Conservation (phyloP, 2,797 vertebrate genomes). For the Mallotus villosus region DNA sequence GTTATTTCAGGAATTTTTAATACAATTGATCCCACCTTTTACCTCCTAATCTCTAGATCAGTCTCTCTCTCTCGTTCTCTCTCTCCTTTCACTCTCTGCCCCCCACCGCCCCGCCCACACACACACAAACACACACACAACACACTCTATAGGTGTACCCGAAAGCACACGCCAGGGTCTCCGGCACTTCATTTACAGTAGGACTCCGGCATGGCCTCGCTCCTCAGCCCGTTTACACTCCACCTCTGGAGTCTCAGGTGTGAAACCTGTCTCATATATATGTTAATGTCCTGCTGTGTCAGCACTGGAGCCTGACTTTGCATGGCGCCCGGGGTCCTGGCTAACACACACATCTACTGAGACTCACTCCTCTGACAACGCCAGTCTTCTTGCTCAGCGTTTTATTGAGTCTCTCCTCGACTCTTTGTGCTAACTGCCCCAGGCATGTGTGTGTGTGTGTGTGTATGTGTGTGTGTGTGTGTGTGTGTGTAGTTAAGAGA, state of each 20-base stretch:
- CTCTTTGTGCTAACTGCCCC: slow-evolving; percentile 22
- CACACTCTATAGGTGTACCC: slow-evolving; percentile 26
- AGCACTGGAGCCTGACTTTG: slow-evolving; percentile 50
- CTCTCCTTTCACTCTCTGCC: no score
- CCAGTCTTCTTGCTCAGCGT: slow-evolving; percentile 7
- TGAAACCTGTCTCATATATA: slow-evolving; percentile 65
- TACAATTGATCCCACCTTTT: no score
- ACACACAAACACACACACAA: no score
- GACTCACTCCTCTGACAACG: background rate
- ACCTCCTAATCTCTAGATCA: no score
- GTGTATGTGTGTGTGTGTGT: background rate
- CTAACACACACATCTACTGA: slow-evolving; percentile 21
- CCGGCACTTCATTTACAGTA: slow-evolving; percentile 30
- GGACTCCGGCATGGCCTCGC: slow-evolving; percentile 8
- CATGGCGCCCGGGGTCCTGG: slow-evolving; percentile 44
- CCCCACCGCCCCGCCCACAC: no score
- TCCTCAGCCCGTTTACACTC: slow-evolving; percentile 27
- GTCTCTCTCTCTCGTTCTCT: no score
- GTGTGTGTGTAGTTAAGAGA: background rate
- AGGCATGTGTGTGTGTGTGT: slow-evolving; percentile 14
- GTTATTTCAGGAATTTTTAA: no score
- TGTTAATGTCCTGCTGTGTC: slow-evolving; percentile 69
- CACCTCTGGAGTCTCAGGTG: slow-evolving; percentile 55
- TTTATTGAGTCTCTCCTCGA: slow-evolving; percentile 9
- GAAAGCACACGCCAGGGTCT: slow-evolving; percentile 43